These are phyloP conservation scores for Dione vanillae DNA, from an alignment of 2,888 invertebrate species.

Conservation along the genomic window DNA sequence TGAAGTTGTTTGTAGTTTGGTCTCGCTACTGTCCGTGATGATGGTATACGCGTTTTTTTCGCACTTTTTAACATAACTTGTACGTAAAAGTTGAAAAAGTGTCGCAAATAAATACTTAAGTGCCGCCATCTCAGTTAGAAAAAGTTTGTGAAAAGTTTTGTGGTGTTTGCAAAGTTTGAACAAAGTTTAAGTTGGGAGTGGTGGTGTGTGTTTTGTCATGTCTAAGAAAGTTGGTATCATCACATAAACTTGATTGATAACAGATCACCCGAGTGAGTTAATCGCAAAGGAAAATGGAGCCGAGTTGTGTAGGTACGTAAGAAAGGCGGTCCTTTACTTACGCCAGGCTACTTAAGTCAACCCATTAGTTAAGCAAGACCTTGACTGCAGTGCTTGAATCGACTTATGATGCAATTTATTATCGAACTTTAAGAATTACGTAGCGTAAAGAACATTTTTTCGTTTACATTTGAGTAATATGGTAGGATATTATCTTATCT, in stretches of 20 bases:
- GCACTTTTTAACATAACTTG: conserved; percentile 50
- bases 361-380: conserved; percentile 53
- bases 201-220: conserved; percentile 72
- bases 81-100: conserved; percentile 51
- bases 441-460: conserved; percentile 29
- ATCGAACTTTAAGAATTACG: conserved; percentile 43
- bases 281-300: conserved; percentile 64
- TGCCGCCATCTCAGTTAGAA: conserved; percentile 28
- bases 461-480: conserved; percentile 48
- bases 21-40: conserved; percentile 55
- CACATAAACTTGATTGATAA: conserved; percentile 63
- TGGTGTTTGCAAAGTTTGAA: conserved; percentile 52
- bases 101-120: conserved; percentile 46
- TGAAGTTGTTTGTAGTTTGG: conserved; percentile 53
- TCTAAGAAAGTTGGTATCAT: conserved; percentile 67
- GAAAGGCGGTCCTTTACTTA: conserved; percentile 39
- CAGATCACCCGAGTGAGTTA: conserved; percentile 50
- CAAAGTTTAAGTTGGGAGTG: conserved; percentile 66
- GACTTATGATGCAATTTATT: conserved; percentile 52
- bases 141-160: conserved; percentile 45
- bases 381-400: conserved; percentile 53
- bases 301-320: conserved; percentile 73
- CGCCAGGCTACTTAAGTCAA: conserved; percentile 26
- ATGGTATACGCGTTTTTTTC: conserved; percentile 57
- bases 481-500: conserved; percentile 66